phyloP scores from a whole-genome alignment of 1,140 invertebrate species.

The Zaprionus africanus region DNA sequence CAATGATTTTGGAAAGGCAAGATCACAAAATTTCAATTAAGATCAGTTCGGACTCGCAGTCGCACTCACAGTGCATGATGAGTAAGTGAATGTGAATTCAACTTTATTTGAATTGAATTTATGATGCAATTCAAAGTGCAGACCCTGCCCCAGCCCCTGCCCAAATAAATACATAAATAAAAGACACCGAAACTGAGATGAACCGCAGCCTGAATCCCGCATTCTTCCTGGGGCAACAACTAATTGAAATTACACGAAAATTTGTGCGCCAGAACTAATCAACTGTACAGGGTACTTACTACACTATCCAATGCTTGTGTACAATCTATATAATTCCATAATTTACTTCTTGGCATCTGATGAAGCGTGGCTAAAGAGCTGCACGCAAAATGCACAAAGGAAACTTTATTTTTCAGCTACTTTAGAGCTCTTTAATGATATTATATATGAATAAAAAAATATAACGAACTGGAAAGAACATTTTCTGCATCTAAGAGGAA shows the following conservation, averaged over 20 bases:
- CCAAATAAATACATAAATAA: constrained; percentile 31
- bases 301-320: background rate
- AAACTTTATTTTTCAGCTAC: background rate
- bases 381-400: constrained; percentile 3
- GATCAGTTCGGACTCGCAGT: constrained; percentile 27
- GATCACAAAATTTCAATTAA: constrained; percentile 61
- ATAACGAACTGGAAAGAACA: background rate
- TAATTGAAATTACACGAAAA: constrained; percentile 45
- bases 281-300: background rate
- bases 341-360: constrained; percentile 1
- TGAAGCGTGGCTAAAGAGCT: constrained; percentile 16
- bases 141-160: constrained; percentile 5
- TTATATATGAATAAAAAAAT: background rate
- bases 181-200: constrained; percentile 22
- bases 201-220: constrained; percentile 46
- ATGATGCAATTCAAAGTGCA: constrained; percentile 60
- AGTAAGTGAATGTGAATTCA: constrained; percentile 71
- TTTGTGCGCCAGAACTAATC: constrained; percentile 7
- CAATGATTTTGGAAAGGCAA: constrained; percentile 39
- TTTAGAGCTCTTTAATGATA: background rate
- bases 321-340: constrained; percentile 1
- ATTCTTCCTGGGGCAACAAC: constrained; percentile 35
- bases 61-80: constrained; percentile 30
- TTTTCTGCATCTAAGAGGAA: background rate
- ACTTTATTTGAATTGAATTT: constrained; percentile 69